These are phyloP conservation scores for Barnardius zonarius DNA, from an alignment of 2,113 vertebrate genomes.

Conservation along the genomic window DNA sequence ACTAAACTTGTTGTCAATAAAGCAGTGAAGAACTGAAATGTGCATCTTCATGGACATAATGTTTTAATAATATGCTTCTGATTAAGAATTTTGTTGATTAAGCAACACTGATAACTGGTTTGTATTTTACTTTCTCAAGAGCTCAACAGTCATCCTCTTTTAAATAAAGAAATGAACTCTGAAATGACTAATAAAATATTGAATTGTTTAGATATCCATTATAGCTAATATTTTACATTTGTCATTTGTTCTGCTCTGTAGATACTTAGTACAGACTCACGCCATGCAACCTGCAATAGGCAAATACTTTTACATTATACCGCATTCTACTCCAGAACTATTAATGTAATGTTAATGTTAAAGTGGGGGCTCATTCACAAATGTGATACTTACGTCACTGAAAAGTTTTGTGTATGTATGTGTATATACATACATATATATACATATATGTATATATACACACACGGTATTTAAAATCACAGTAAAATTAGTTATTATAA, in stretches of 20 bases:
- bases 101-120: neutral
- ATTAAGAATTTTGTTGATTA: neutral
- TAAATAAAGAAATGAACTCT: neutral
- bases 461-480: neutral
- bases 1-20: neutral
- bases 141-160: neutral
- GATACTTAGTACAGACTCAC: neutral
- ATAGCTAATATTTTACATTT: neutral
- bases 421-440: no score
- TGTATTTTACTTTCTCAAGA: neutral
- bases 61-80: neutral
- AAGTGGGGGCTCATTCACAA: neutral
- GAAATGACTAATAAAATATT: neutral
- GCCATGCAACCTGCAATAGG: neutral
- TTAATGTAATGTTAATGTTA: neutral
- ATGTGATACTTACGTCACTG: neutral
- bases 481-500: neutral
- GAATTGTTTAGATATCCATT: neutral
- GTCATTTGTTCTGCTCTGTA: neutral
- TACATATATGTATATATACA: neutral
- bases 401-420: neutral
- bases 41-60: neutral
- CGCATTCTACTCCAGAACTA: neutral
- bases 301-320: neutral
- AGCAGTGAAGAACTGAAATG: neutral